These are phyloP conservation scores for Danaus chrysippus DNA, from an alignment of 2,888 invertebrate species.

Conservation along the genomic window DNA sequence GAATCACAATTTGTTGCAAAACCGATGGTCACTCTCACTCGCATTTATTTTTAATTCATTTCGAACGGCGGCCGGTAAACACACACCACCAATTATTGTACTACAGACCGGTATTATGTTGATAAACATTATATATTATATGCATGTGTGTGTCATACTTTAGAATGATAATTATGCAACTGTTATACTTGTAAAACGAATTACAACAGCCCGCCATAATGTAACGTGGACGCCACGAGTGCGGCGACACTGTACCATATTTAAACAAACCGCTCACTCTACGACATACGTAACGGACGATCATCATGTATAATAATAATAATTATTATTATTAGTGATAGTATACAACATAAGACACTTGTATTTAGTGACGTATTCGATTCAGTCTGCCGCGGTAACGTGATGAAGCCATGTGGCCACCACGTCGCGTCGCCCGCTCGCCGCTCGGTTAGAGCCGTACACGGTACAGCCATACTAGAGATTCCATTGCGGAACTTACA, in stretches of 20 bases:
- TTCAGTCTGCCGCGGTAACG: slow-evolving; percentile 66
- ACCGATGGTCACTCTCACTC: slow-evolving; percentile 25
- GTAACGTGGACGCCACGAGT: slow-evolving; percentile 72
- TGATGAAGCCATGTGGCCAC: slow-evolving; percentile 73
- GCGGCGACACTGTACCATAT: slow-evolving; percentile 34
- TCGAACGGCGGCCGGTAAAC: neutral
- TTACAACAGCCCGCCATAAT: slow-evolving; percentile 59
- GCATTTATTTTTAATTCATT: slow-evolving; percentile 14
- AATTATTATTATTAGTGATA: slow-evolving; percentile 8
- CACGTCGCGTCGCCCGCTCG: slow-evolving; percentile 69
- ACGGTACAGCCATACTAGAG: slow-evolving; percentile 68
- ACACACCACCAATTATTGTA: neutral
- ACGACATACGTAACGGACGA: neutral
- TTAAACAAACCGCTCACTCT: neutral
- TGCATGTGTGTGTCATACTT: too few relatives aligned
- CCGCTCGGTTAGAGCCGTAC: slow-evolving; percentile 62
- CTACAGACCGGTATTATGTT: neutral
- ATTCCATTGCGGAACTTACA: slow-evolving; percentile 76
- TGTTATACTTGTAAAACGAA: neutral
- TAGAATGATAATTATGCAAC: too few relatives aligned
- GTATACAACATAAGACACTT: slow-evolving; percentile 23
- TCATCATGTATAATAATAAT: neutral
- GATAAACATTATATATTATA: neutral
- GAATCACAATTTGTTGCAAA: slow-evolving; percentile 27
- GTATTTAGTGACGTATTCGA: slow-evolving; percentile 40